Evolutionary conservation across 2,888 invertebrate genomes (phyloP), one percentile per base, ranked within the genome.

Genomic region (Eurytoma adleriae): DNA sequence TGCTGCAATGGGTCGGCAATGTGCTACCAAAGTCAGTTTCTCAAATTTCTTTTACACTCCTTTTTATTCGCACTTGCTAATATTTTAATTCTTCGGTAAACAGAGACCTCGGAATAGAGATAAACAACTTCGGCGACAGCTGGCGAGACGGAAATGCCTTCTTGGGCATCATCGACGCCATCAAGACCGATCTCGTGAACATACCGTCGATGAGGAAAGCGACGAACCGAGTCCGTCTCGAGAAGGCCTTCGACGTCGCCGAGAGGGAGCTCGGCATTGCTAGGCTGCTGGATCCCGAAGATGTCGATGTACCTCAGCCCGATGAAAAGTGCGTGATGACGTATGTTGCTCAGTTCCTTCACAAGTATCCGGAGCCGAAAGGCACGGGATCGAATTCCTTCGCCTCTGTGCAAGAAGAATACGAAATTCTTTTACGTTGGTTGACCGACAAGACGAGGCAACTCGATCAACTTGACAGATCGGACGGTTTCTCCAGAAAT

Each of bases 321-420:
- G 99, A 99, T 91, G 99, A 99, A 91, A 96, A 97, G 91, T 98
- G 98, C 83, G 97, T 99, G 86, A 99, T 99, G 98, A 99, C 99
- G 50, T 99, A 99, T 91, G 98, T 99, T 83, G 98, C 99, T 59
- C 98, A 99, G 92, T 99, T 99, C 92, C 93, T 99, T 89, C 98
- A 98, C 91, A 97, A 98, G 92, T 97, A 96, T 92, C 96, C 96
- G 67, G 96, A 97, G 92, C 96, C 96, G 71, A 96, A 95, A 91
- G 94, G 94, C 84, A 94, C 94, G 81, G 94, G 94, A 83, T 93
- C 94, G 24, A 95, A 95, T 88, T 94, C 95, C 79, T 94, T 96
- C 85, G 94, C 95, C 84, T 94, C 95, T 84, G 93, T 96, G 80
- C 96, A 97, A 90, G 94, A 94, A 87, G 96, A 97, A 91, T 96